Percentiles rank a stretch among this genome's conserved stretches.
These are phyloP conservation scores for Pterocles gutturalis DNA, from an alignment of 2,113 vertebrate species.

Conservation along the genomic window DNA sequence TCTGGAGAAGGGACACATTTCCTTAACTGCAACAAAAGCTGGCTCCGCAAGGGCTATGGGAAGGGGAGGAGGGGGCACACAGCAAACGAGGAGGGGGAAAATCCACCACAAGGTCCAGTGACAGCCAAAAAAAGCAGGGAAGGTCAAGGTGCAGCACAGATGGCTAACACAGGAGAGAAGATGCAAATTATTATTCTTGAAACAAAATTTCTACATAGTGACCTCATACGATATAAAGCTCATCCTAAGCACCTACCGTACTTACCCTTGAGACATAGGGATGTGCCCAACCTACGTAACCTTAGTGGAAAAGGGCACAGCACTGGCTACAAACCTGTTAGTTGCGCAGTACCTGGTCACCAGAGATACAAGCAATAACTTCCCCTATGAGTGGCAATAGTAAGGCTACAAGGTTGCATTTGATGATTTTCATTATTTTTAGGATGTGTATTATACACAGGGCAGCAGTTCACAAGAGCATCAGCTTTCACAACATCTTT, in stretches of 20 bases:
- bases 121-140: not conserved
- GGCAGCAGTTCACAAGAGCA: not conserved
- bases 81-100: not conserved
- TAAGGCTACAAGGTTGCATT: not conserved
- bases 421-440: not conserved
- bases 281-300: accelerated
- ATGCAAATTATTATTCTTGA: not conserved
- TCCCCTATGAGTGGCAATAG: not conserved
- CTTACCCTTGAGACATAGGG: not conserved
- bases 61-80: not conserved
- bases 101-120: not conserved
- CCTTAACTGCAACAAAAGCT: not conserved
- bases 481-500: not conserved
- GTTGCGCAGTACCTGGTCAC: too few relatives aligned
- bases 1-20: not conserved
- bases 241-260: not conserved
- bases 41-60: not conserved
- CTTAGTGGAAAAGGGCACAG: not conserved
- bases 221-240: not conserved
- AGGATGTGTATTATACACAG: not conserved
- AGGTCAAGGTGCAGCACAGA: not conserved
- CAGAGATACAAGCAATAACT: not conserved
- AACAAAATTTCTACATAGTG: not conserved
- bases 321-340: not conserved
- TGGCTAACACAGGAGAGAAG: not conserved